Percentiles rank a stretch among this genome's conserved stretches.
Conservation (phyloP, 2,888 invertebrate species). For the Deilephila elpenor region DNA sequence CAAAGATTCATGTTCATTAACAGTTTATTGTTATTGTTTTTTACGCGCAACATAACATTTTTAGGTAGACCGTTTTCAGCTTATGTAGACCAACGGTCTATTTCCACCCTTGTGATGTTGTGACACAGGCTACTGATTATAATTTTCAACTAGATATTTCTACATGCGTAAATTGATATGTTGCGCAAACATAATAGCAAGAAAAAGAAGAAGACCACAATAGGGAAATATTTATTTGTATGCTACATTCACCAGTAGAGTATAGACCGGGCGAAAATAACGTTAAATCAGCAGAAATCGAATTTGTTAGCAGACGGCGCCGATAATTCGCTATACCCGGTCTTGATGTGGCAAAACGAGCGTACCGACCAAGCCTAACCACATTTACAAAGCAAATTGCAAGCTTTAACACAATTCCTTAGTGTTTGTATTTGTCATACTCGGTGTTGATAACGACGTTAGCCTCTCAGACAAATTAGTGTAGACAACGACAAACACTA, state of each 20-base stretch:
- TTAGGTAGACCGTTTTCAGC: too few relatives aligned
- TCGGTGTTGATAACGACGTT: conserved; percentile 34
- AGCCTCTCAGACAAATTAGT: conserved; percentile 30
- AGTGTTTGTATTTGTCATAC: conserved; percentile 33
- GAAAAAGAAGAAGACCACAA: neutral
- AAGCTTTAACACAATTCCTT: conserved; percentile 36
- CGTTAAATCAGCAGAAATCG: conserved; percentile 48
- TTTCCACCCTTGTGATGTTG: too few relatives aligned
- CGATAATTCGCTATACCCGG: conserved; percentile 50
- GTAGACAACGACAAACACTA: conserved; percentile 45
- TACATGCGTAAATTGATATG: too few relatives aligned
- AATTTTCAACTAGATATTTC: too few relatives aligned
- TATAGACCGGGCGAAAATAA: conserved; percentile 33
- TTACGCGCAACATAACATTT: too few relatives aligned
- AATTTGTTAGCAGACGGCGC: conserved; percentile 53
- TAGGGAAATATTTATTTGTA: neutral
- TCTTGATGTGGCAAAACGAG: conserved; percentile 46
- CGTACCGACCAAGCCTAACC: conserved; percentile 35
- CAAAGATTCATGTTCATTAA: too few relatives aligned
- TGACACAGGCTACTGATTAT: too few relatives aligned
- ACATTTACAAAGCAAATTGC: conserved; percentile 45
- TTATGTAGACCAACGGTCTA: too few relatives aligned
- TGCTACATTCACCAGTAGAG: neutral
- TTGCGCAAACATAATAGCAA: neutral
- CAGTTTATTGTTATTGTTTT: too few relatives aligned